Evolutionary conservation across 1,140 invertebrate species (phyloP), one percentile per base, ranked within the genome.

Genomic region (Heliothis subflexa): DNA sequence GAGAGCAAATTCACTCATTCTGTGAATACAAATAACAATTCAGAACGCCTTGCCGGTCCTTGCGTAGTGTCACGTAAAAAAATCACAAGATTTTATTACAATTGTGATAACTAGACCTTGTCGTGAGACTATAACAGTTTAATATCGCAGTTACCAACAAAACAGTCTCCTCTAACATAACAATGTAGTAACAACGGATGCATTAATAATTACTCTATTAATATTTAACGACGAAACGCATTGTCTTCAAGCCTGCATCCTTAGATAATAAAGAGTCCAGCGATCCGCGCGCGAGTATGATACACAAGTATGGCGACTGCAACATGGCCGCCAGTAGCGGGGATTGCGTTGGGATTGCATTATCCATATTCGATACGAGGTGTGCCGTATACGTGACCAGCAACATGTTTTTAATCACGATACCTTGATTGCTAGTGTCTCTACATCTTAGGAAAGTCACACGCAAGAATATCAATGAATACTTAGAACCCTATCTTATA

Each of bases 261-360:
- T 73, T 73, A 33, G 71, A 57, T 73, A 59, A 74, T 76, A 78
- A 75, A 75, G 75, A 78, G 73, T 76, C 62, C 71, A 78, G 71
- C 77, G 78, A 78, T 78, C 62, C 78, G 68, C 61, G 64, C 71
- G 54, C 21, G 70, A 52, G 40, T 59, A 61, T 85, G 83, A 83
- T 83, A 81, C 82, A 85, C 73, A 73, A 81, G 81, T 45, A 85
- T 85, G 84, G 80, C 84, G 76, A 21, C 49, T 77, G 55, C 81
- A 80, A 85, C 73, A 78, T 83, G 82, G 84, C 82, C 68, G 81
- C 75, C 59, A 59, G 59, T 16, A 52, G 59, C 78, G 79, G 80
- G 72, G 76, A 83, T 81, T 84, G 80, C 82, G 81, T 76, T 81
- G 5, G 72, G 40, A 75, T 75, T 75, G 57, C 59, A 75, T 57